Evolutionary conservation across 2,797 vertebrate genomes (phyloP).

Genomic region (Lindbergichthys nudifrons): DNA sequence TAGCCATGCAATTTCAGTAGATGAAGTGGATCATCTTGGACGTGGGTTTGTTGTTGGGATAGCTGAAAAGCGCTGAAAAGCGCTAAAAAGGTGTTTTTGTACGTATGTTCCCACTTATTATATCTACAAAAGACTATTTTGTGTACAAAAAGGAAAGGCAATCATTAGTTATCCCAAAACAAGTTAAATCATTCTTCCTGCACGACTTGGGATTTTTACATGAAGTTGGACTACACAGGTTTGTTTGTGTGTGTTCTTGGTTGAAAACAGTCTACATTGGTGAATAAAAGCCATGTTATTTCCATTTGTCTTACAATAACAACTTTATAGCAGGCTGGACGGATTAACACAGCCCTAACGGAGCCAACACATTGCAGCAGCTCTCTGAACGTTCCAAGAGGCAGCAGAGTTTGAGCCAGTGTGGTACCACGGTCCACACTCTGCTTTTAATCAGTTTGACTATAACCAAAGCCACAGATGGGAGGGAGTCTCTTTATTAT

Average conservation of each 20-base stretch:
- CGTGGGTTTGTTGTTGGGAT: neutral
- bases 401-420: conserved; percentile 15
- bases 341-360: neutral
- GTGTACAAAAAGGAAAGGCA: too few relatives aligned
- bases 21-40: conserved; percentile 3
- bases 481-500: conserved; percentile 9
- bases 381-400: conserved; percentile 11
- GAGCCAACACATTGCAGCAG: neutral
- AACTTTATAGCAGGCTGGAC: too few relatives aligned
- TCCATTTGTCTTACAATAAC: too few relatives aligned
- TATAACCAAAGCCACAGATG: conserved; percentile 7
- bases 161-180: too few relatives aligned
- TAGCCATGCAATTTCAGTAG: neutral
- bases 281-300: too few relatives aligned
- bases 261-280: too few relatives aligned
- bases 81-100: neutral
- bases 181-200: neutral
- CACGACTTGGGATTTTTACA: neutral
- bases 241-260: too few relatives aligned
- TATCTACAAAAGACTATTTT: neutral
- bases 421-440: neutral
- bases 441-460: conserved; percentile 36
- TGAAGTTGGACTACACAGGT: neutral
- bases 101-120: neutral
- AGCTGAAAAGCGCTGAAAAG: conserved; percentile 6